These are phyloP conservation scores for Salarias fasciatus DNA, from an alignment of 2,797 vertebrate species.

Conservation along the genomic window DNA sequence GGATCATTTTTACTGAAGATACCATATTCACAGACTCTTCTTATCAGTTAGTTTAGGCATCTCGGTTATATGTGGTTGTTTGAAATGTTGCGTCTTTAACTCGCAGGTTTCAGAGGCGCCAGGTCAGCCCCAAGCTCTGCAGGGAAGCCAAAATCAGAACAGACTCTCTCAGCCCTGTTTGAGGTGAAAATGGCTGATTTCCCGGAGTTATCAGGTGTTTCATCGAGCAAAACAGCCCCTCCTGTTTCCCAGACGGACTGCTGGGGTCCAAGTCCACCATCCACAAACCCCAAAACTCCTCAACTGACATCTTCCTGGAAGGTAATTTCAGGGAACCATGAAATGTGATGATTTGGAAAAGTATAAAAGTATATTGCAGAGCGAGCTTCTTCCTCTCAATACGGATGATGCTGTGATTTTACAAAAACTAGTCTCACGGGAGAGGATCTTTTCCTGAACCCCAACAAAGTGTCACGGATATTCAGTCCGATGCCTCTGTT, in stretches of 20 bases:
- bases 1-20: too few relatives aligned
- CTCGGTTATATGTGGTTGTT: neutral
- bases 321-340: conserved; percentile 42
- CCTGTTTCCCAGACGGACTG: conserved; percentile 44
- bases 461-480: conserved; percentile 19
- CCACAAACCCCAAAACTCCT: conserved; percentile 20
- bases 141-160: conserved; percentile 48
- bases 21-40: too few relatives aligned
- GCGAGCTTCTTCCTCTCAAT: neutral
- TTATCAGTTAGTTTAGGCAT: neutral
- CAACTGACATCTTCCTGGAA: conserved; percentile 31
- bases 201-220: conserved; percentile 77
- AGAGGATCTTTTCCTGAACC: conserved; percentile 42
- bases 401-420: conserved; percentile 2
- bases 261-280: conserved; percentile 47
- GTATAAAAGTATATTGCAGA: neutral
- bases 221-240: conserved; percentile 16
- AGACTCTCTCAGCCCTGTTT: conserved; percentile 67
- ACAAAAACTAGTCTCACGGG: conserved; percentile 42
- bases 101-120: conserved; percentile 56
- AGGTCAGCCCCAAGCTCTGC: conserved; percentile 53
- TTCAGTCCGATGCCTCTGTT: conserved; percentile 6
- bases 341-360: neutral
- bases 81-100: neutral
- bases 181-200: conserved; percentile 88